Evolutionary conservation across 2,888 invertebrate genomes (phyloP).

Genomic region (Ormyrus pomaceus): DNA sequence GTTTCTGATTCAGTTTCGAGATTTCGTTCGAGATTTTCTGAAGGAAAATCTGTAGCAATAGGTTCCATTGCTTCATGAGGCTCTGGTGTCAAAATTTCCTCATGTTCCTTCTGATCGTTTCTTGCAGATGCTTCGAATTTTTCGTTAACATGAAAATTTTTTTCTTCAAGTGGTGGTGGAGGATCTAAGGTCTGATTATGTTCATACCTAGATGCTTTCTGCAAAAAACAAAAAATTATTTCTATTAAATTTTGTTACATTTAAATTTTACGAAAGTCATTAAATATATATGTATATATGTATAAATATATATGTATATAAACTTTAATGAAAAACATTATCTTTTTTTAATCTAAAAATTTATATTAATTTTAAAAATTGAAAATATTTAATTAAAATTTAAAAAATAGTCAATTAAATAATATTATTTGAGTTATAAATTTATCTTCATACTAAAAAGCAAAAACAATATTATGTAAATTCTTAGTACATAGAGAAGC

Average conservation of each 20-base stretch:
- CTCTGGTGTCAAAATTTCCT: constrained; percentile 56
- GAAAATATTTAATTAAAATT: constrained; percentile 8
- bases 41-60: constrained; percentile 53
- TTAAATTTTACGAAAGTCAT: constrained; percentile 32
- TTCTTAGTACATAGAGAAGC: constrained; percentile 44
- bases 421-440: constrained; percentile 32
- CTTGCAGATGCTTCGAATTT: constrained; percentile 50
- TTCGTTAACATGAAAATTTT: constrained; percentile 52
- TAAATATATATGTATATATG: neutral
- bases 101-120: constrained; percentile 61
- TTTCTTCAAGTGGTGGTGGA: constrained; percentile 53
- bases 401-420: constrained; percentile 1
- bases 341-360: too few relatives aligned
- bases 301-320: neutral
- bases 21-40: constrained; percentile 56
- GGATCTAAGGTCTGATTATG: constrained; percentile 65
- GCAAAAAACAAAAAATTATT: constrained; percentile 48
- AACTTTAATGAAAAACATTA: neutral
- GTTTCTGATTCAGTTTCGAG: constrained; percentile 68
- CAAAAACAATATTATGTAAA: constrained; percentile 21
- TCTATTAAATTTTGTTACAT: constrained; percentile 32
- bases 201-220: constrained; percentile 71
- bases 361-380: neutral
- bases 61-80: constrained; percentile 55
- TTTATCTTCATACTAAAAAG: constrained; percentile 14